Evolutionary conservation across 1,140 invertebrate genomes (phyloP).

Genomic region (Apis mellifera): Amel_HAv3.1 CM009941.2:2535501-2536000

Average conservation of each 20-base stretch:
- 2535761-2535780: too few species aligned
- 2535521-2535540: conserved; percentile 5
- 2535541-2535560: neutral
- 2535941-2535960: conserved; percentile 8
- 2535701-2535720: too few species aligned
- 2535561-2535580: too few species aligned
- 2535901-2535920: neutral
- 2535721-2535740: too few species aligned
- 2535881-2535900: conserved; percentile 24
- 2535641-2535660: too few species aligned
- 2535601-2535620: too few species aligned
- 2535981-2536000: conserved; percentile 76
- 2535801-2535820: neutral
- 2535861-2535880: conserved; percentile 56
- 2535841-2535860: conserved; percentile 8
- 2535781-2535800: neutral
- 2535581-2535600: too few species aligned
- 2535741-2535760: too few species aligned
- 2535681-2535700: too few species aligned
- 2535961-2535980: conserved; percentile 12
- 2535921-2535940: conserved; percentile 25
- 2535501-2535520: neutral
- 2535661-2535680: too few species aligned
- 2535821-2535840: conserved; percentile 32
- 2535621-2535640: too few species aligned